Evolutionary conservation across 2,113 vertebrate genomes (phyloP), one percentile per base, ranked within the genome.

Genomic region (Oriolus oriolus): DNA sequence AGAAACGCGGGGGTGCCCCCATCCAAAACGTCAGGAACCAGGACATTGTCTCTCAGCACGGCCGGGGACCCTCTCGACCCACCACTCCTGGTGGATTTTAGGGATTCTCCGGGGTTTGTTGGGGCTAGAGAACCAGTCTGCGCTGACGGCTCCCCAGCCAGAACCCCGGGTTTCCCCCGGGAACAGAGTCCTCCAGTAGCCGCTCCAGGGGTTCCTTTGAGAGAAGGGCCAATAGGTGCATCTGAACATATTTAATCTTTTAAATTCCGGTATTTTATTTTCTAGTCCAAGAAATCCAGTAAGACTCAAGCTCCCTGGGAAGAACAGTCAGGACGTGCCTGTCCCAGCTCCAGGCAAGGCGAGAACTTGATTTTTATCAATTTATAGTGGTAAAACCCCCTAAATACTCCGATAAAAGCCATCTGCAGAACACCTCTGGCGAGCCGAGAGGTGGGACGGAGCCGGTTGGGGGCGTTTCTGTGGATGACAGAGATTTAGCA

Each of bases 1-100:
- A 47, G 37, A 49, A 41, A 8, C 0, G 9, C 10, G 3, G 28
- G 4, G 6, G 3, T 52, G 31, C 1, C 4, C 18, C 4, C 16
- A 35, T 13, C 19, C 42, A 31, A 35, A 56, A 61, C 16, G 26
- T 11, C 10, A 8, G 11, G 22, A 50, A 13, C 1, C 23, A 61
- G 16, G 10, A n/a, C 3, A 1, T n/a, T 35, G 16, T 7, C 3
- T 20, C 24, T 60, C 16, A 53, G 16, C 13, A 30, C 15, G 11
- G 27, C 14, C 7, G 8, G 19, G 23, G 39, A 50, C 20, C 6
- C 39, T 50, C 21, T 42, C 3, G 2, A 63, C 12, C 4, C 37
- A 30, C 20, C 10, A 45, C 3, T 65, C 13, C 16, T 19, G 31
- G 9, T 2, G 2, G 7, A 18, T 65, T 93, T 86, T 89, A 17